phyloP scores from a whole-genome alignment of 2,113 vertebrate genomes.

The Galeopterus variegatus region DNA sequence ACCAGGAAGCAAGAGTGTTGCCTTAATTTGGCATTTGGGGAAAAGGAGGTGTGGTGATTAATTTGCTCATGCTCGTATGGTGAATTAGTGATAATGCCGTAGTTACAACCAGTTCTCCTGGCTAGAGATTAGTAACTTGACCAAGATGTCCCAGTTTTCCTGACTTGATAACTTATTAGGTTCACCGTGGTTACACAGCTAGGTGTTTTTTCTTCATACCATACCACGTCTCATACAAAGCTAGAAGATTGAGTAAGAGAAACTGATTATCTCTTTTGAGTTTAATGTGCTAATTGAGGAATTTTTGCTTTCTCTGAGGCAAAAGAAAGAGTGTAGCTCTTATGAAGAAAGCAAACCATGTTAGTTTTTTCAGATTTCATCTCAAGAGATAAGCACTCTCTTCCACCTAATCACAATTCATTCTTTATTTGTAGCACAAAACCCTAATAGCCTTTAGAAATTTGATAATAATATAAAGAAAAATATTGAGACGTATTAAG shows the following conservation, averaged over 20 bases:
- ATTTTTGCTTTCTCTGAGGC: background rate
- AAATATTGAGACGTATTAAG: background rate
- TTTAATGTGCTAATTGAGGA: background rate
- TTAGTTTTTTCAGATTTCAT: background rate
- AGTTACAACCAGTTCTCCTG: background rate
- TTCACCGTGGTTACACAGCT: background rate
- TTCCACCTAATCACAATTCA: background rate
- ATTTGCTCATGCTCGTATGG: background rate
- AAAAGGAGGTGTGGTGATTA: background rate
- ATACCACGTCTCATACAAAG: background rate
- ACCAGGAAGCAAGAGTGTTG: background rate
- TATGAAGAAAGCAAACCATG: background rate
- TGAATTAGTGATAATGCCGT: background rate
- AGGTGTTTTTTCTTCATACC: background rate
- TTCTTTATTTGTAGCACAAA: background rate
- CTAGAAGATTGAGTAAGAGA: background rate
- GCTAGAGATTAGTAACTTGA: background rate
- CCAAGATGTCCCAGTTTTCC: background rate
- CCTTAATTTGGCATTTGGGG: background rate
- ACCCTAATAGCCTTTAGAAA: background rate
- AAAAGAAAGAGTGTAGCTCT: background rate
- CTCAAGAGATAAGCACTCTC: background rate
- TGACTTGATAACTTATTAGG: background rate
- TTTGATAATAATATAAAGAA: slow-evolving; percentile 15
- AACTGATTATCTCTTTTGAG: background rate